Base-by-base conservation (phyloP, 2,797 vertebrate species). In the Danionella dracula region DNA sequence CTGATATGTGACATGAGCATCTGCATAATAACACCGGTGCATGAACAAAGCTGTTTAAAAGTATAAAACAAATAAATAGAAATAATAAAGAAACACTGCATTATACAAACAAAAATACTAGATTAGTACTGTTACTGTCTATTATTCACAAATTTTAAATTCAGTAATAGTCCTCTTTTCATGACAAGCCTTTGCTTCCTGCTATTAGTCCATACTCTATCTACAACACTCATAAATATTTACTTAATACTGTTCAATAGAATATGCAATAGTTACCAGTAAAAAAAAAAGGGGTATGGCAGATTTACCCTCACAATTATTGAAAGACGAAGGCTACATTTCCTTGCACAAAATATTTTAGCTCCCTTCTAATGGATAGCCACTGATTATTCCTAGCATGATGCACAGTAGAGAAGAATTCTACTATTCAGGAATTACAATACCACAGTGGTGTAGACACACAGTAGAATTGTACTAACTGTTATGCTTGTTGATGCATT, bases 1-100 rank as follows among this genome's bases (percentile, higher is more conserved):
- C 54, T 77, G 87, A 87, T 85, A 84, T 86, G 84, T 77, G 78
- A 79, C 63, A 79, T 71, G 68, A 83, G 78, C 76, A 83, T 81
- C 69, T 78, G 80, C 77, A 74, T 60, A 35, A 55, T 41, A 59
- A 66, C 55, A 57, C 4, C n/a, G 64, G 42, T 29, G 55, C 40
- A n/a, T 16, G 38, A 68, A 32, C 44, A 17, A 19, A 16, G 3
- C 42, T 34, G 50, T 57, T 74, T 41, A 67, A 73, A 80, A 17
- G 38, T 60, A 63, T 4, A 68, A 69, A 70, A 71, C 46, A 55
- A 59, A 70, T 19, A 61, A 70, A 53, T 63, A 51, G 70, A 53
- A 66, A n/a, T 51, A 37, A 49, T 59, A 42, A 71, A 54, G 59
- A 51, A 72, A 64, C 56, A 54, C 31, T 57, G 15, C 45, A 67